phyloP scores from a whole-genome alignment of 2,797 vertebrate genomes.

The Momotus momota region DNA sequence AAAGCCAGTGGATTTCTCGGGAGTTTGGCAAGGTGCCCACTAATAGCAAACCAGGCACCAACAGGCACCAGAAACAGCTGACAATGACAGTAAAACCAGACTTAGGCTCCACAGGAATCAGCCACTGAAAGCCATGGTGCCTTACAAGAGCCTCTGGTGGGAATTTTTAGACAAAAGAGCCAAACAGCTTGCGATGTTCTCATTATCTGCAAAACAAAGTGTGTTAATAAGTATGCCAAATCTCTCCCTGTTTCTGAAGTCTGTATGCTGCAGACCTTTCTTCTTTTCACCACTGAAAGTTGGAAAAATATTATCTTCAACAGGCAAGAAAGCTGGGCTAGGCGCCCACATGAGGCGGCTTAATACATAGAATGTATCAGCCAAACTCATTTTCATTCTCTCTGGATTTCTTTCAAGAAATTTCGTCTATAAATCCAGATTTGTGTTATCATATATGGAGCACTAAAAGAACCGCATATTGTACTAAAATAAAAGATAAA shows the following conservation, averaged over 20 bases:
- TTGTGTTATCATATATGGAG: neutral
- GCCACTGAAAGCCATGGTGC: slow-evolving; percentile 22
- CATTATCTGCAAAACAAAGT: slow-evolving; percentile 79
- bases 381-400: neutral
- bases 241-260: slow-evolving; percentile 36
- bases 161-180: slow-evolving; percentile 74
- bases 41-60: neutral
- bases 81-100: slow-evolving; percentile 57
- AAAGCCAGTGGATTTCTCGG: slow-evolving; percentile 29
- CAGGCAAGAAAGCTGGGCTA: neutral
- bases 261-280: slow-evolving; percentile 3
- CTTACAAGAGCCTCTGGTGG: slow-evolving; percentile 61
- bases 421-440: neutral
- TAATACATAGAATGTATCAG: neutral
- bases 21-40: neutral
- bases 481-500: neutral
- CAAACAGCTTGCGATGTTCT: slow-evolving; percentile 73
- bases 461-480: neutral
- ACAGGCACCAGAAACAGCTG: slow-evolving; percentile 51
- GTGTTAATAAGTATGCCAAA: slow-evolving; percentile 61
- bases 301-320: slow-evolving; percentile 52
- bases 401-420: neutral
- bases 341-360: neutral
- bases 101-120: slow-evolving; percentile 55
- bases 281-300: slow-evolving; percentile 12